These are phyloP conservation scores for Ophioninae sp. DNA, from an alignment of 2,888 invertebrate genomes.

Conservation along the genomic window DNA sequence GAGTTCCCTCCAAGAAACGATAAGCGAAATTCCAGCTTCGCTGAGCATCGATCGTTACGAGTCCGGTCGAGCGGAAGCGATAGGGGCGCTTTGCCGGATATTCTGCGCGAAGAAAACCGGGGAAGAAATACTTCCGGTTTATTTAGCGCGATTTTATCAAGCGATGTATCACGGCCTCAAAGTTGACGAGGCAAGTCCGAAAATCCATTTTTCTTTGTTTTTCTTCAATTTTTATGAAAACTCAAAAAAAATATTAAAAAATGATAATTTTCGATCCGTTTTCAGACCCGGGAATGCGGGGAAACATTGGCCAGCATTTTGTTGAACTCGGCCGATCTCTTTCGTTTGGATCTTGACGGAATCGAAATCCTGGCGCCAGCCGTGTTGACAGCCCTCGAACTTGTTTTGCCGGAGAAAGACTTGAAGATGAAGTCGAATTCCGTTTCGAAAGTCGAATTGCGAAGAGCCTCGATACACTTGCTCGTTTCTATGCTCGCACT, in stretches of 20 bases:
- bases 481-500: slow-evolving; percentile 94
- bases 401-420: slow-evolving; percentile 94
- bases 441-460: slow-evolving; percentile 89
- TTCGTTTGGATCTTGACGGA: slow-evolving; percentile 95
- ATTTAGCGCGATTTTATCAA: slow-evolving; percentile 96
- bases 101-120: slow-evolving; percentile 97
- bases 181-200: slow-evolving; percentile 81
- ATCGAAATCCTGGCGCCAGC: slow-evolving; percentile 95
- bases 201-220: neutral
- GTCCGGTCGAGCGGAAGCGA: slow-evolving; percentile 95
- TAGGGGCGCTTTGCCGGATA: slow-evolving; percentile 96
- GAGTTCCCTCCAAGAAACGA: slow-evolving; percentile 85
- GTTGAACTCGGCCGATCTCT: slow-evolving; percentile 92
- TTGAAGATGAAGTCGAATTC: slow-evolving; percentile 87
- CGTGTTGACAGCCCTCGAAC: slow-evolving; percentile 93
- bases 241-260: neutral
- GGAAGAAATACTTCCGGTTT: slow-evolving; percentile 95
- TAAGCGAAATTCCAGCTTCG: slow-evolving; percentile 85
- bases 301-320: slow-evolving; percentile 94
- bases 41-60: slow-evolving; percentile 90
- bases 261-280: slow-evolving; percentile 40
- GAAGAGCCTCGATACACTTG: slow-evolving; percentile 95
- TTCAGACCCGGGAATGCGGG: slow-evolving; percentile 84
- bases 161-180: slow-evolving; percentile 93
- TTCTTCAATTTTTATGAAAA: neutral